phyloP scores from a whole-genome alignment of 2,888 invertebrate genomes.

The Gisinianus flammeolus region DNA sequence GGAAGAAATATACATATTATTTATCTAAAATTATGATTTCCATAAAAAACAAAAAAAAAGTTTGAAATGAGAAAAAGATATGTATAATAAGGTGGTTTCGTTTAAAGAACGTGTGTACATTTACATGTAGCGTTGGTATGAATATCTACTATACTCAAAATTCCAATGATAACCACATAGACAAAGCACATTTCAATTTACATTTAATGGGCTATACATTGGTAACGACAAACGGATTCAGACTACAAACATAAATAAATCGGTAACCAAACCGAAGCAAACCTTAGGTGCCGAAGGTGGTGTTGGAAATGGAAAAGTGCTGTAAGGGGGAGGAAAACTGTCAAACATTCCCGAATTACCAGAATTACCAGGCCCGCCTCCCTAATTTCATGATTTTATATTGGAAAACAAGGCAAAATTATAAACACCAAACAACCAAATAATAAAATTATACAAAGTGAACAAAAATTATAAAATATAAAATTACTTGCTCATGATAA shows the following conservation, averaged over 20 bases:
- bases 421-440: constrained; percentile 13
- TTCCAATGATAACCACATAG: neutral
- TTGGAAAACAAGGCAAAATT: constrained; percentile 12
- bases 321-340: constrained; percentile 46
- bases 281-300: constrained; percentile 42
- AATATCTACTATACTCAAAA: neutral
- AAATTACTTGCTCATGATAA: no score
- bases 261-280: constrained; percentile 16
- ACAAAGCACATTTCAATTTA: neutral
- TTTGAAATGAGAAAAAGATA: neutral
- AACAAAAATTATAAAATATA: constrained; percentile 6
- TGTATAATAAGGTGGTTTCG: no score
- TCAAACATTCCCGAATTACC: constrained; percentile 18
- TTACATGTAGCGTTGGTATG: no score
- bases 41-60: neutral
- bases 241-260: neutral
- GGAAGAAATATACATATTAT: neutral
- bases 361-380: constrained; percentile 21
- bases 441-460: constrained; percentile 1
- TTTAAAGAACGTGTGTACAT: no score
- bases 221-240: neutral
- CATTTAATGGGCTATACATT: neutral
- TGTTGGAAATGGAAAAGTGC: constrained; percentile 31
- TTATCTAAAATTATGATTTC: neutral
- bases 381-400: constrained; percentile 5